Base-by-base conservation (phyloP, 2,113 vertebrate species). In the Daphoenositta chrysoptera region DNA sequence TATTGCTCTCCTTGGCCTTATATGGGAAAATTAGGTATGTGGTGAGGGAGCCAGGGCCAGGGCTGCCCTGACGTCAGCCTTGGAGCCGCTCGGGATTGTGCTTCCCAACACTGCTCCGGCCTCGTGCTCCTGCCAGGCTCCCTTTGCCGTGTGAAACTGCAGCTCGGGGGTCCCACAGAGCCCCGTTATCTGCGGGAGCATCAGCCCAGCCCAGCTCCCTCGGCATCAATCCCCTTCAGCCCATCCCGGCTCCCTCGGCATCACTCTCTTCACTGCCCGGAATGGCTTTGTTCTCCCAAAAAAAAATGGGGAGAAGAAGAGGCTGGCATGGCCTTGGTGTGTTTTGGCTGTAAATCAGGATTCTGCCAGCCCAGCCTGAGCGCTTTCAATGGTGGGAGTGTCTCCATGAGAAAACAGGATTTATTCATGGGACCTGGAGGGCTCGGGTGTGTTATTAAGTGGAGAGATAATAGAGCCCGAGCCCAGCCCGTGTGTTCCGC, bases 1-100 rank as follows among this genome's bases (percentile, higher is more conserved):
- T 96, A 89, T 91, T 63, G 82, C 96, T 97, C 94, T 96, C 64
- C 61, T 83, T 98, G 97, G 97, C 98, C 98, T 98, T 98, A 98
- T 98, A 98, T 95, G 98, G 98, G 93, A 98, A 98, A 98, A 98
- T 98, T 94, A 98, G 97, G 97, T 97, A 98, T 92, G 95, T 94
- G 96, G 94, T 44, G 89, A 90, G 85, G 50, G 9, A 83, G 68
- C 68, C 94, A 85, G 94, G 24, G 50, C 70, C 11, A 1, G 91
- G 85, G 58, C 83, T 87, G 78, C 77, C 91, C 91, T 95, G 65
- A 93, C 81, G 11, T 96, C 95, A 96, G 83, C 69, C 91, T 42
- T 95, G 89, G 87, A 91, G 83, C 65, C 4, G 33, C 69, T 77
- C 1, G 0, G 80, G 65, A 19, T 2, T 5, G 7, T 3, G 2